These are phyloP conservation scores for Hydractinia symbiolongicarpus DNA, from an alignment of 30 jellyfish, hydroid and myxozoan genomes.

Conservation along the genomic window DNA sequence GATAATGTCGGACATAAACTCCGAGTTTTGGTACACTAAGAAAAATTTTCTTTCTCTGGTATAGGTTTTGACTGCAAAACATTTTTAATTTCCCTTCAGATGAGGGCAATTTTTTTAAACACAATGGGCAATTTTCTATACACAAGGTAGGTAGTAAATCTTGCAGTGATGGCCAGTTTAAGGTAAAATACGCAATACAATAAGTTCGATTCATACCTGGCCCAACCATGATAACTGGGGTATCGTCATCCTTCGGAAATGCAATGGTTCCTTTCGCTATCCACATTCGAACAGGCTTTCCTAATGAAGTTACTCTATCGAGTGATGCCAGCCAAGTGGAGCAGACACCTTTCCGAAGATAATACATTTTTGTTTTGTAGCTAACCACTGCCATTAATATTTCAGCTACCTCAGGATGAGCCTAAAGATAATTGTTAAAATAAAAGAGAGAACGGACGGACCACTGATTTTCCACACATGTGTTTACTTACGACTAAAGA, in stretches of 20 bases:
- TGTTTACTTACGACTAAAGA: conserved; percentile 40
- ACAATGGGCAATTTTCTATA: no score
- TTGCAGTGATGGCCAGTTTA: no score
- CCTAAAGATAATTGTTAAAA: conserved; percentile 19
- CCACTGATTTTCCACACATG: background rate
- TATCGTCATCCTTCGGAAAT: conserved; percentile 44
- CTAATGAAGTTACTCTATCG: background rate
- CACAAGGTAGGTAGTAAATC: no score
- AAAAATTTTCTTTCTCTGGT: no score
- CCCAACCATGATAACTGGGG: conserved; percentile 92
- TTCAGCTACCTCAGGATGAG: conserved; percentile 53
- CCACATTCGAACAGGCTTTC: conserved; percentile 39
- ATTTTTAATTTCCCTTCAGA: no score
- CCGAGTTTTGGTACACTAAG: no score
- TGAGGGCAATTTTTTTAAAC: no score
- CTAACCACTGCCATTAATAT: conserved; percentile 92
- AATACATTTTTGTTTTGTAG: conserved; percentile 67
- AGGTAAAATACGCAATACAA: background rate
- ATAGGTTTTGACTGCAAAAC: no score
- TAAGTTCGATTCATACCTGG: conserved; percentile 61
- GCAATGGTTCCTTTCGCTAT: conserved; percentile 62
- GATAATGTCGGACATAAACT: no score
- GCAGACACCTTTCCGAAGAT: conserved; percentile 90
- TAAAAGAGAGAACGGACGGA: no score
- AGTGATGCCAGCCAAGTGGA: conserved; percentile 96